Percentiles rank a stretch among this genome's conserved stretches.
phyloP scores from a whole-genome alignment of 2,113 vertebrate species.

The Cyphomyrus discorhynchus region DNA sequence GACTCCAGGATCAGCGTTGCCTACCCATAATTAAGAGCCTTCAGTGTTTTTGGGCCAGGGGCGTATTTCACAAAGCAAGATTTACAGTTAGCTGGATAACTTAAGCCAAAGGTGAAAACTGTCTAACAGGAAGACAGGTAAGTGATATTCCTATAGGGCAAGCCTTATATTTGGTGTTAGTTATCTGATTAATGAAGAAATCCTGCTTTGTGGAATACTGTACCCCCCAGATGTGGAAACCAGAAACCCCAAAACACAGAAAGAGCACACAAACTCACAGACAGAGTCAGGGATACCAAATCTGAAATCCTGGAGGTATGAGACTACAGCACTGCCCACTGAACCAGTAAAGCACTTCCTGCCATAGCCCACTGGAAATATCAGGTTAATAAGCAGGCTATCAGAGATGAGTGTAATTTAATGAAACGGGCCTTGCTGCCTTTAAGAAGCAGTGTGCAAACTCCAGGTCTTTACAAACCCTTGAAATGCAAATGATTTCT shows the following conservation, averaged over 20 bases:
- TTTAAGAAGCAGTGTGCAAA: not conserved
- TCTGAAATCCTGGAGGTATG: not conserved
- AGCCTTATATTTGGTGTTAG: not conserved
- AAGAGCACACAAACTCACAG: not conserved
- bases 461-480: not conserved
- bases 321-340: not conserved
- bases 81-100: not conserved
- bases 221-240: not conserved
- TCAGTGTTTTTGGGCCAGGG: not conserved
- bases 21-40: not conserved
- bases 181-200: not conserved
- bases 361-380: not conserved
- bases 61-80: not conserved
- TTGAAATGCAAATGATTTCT: not conserved
- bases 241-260: not conserved
- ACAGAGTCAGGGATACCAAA: not conserved
- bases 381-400: not conserved
- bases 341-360: not conserved
- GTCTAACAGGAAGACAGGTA: not conserved
- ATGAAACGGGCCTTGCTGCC: not conserved
- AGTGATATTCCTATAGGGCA: not conserved
- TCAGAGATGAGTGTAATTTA: not conserved
- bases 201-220: not conserved
- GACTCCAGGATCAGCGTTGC: not conserved
- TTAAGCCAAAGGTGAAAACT: not conserved